Conservation (phyloP, 2,797 vertebrate genomes). For the Tamandua tetradactyla region DNA sequence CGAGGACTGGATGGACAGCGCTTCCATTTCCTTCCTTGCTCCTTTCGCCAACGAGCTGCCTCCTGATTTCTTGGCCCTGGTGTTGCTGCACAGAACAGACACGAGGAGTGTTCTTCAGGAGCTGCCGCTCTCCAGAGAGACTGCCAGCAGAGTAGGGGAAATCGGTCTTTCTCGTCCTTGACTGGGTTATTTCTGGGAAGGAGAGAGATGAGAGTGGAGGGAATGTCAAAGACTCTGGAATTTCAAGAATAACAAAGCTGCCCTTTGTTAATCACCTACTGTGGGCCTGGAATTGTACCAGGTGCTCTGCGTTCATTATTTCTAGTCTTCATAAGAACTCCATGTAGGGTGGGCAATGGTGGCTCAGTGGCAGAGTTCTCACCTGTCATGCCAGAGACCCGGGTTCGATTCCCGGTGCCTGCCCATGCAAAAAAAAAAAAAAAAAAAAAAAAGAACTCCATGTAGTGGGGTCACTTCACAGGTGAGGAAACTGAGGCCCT, state of each 20-base stretch:
- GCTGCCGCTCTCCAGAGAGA: background rate
- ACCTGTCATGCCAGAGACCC: too few species aligned
- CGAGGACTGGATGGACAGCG: fast-evolving
- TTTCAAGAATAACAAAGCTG: background rate
- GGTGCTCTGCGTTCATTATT: slow-evolving; percentile 4
- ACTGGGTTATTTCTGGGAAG: background rate
- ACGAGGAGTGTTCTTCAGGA: background rate
- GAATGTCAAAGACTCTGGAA: background rate
- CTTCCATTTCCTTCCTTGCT: background rate
- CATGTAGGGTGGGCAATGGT: background rate
- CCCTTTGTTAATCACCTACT: background rate
- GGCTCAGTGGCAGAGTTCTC: too few species aligned
- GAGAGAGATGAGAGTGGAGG: background rate
- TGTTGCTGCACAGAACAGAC: background rate
- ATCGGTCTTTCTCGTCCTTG: background rate
- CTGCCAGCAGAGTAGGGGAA: background rate
- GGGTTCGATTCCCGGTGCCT: too few species aligned
- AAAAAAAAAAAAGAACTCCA: too few species aligned
- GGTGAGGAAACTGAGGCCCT: background rate
- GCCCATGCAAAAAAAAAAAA: too few species aligned
- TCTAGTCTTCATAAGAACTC: background rate
- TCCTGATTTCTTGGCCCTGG: background rate
- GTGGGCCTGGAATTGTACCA: background rate
- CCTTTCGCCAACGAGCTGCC: background rate
- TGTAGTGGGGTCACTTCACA: too few species aligned